Percentiles rank a stretch among this genome's conserved stretches.
Evolutionary conservation across 2,797 vertebrate genomes (phyloP).

Genomic region (Carapus acus): DNA sequence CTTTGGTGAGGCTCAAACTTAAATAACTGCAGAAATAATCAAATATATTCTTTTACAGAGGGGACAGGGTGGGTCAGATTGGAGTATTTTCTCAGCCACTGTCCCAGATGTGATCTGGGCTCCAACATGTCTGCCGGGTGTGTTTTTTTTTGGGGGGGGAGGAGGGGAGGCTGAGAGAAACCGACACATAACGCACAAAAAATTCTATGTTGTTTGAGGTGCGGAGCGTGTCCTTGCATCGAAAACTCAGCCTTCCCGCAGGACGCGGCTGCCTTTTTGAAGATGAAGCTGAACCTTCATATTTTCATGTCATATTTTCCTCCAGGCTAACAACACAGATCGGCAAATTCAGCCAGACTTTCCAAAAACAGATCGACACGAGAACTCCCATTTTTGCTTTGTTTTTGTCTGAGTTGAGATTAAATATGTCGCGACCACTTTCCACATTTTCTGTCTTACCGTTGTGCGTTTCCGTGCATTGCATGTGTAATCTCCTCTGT

Average conservation of each 20-base stretch:
- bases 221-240: slow-evolving; percentile 61
- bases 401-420: not conserved
- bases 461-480: too few relatives aligned
- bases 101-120: slow-evolving; percentile 32
- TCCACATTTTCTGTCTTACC: too few relatives aligned
- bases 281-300: slow-evolving; percentile 38
- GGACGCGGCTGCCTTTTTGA: slow-evolving; percentile 55
- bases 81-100: slow-evolving; percentile 4
- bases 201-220: too few relatives aligned
- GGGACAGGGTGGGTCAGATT: slow-evolving; percentile 14
- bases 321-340: slow-evolving; percentile 37
- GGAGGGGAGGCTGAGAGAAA: too few relatives aligned
- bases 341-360: slow-evolving; percentile 38
- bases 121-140: too few relatives aligned
- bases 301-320: slow-evolving; percentile 61
- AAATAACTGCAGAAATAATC: too few relatives aligned
- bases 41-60: too few relatives aligned
- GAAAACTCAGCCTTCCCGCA: slow-evolving; percentile 49
- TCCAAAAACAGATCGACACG: slow-evolving; percentile 18
- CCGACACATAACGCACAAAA: too few relatives aligned
- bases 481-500: too few relatives aligned
- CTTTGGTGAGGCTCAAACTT: too few relatives aligned
- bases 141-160: too few relatives aligned
- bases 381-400: not conserved
- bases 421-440: too few relatives aligned